These are phyloP conservation scores for Pseudomyrmex sp. DNA, from an alignment of 1,140 invertebrate species.

Conservation along the genomic window DNA sequence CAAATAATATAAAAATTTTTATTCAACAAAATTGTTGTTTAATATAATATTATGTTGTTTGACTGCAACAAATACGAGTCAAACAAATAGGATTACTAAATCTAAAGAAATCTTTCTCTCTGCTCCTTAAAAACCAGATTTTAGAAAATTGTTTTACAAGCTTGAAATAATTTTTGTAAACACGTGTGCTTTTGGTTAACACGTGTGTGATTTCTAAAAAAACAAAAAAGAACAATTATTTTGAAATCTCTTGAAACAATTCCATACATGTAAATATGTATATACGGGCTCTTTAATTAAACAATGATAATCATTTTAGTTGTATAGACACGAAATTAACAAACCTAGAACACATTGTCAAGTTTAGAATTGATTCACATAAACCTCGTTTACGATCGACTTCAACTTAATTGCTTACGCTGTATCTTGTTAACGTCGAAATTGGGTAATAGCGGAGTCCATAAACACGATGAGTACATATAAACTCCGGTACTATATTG, in stretches of 20 bases:
- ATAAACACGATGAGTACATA: slow-evolving; percentile 9
- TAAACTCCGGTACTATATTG: background rate
- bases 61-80: too few species aligned
- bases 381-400: slow-evolving; percentile 2
- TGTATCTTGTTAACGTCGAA: slow-evolving; percentile 20
- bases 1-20: too few species aligned
- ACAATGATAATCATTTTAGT: background rate
- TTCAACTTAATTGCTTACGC: slow-evolving; percentile 24
- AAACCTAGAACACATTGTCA: background rate
- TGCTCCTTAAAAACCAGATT: too few species aligned
- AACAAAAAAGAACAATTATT: too few species aligned
- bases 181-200: too few species aligned
- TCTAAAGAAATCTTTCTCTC: too few species aligned
- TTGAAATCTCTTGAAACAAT: background rate
- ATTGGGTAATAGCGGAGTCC: slow-evolving; percentile 5
- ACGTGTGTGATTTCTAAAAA: too few species aligned
- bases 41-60: too few species aligned
- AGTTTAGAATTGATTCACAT: slow-evolving; percentile 10
- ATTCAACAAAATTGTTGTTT: too few species aligned
- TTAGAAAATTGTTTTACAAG: too few species aligned
- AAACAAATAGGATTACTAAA: too few species aligned
- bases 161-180: too few species aligned
- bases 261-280: background rate
- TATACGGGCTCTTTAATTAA: background rate
- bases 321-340: background rate